Conservation (phyloP, 2,113 vertebrate species). For the Vulpes lagopus region DNA sequence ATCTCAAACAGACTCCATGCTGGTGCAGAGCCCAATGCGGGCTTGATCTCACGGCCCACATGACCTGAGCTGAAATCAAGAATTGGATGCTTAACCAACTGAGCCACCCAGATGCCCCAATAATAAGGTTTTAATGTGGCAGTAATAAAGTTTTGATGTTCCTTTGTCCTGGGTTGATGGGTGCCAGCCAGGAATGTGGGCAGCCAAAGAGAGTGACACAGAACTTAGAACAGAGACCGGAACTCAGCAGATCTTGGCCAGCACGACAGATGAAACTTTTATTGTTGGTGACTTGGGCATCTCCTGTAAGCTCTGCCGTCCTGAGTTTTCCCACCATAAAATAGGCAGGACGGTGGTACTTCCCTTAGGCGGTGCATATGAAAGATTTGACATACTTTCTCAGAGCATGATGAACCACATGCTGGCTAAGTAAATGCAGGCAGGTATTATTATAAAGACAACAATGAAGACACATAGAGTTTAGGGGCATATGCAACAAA, state of each 20-base stretch:
- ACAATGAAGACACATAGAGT: not conserved
- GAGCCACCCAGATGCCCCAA: not conserved
- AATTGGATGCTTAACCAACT: not conserved
- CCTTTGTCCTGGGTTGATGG: not conserved
- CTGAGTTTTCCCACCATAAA: not conserved
- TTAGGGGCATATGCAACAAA: rapidly evolving
- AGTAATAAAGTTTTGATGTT: not conserved
- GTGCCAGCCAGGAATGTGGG: not conserved
- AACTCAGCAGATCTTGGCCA: not conserved
- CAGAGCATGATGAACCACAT: rapidly evolving
- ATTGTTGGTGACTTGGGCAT: not conserved
- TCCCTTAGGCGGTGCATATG: rapidly evolving
- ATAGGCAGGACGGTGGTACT: not conserved
- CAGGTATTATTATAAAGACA: not conserved
- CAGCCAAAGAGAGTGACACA: rapidly evolving
- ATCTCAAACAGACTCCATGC: not conserved
- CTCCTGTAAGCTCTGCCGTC: not conserved
- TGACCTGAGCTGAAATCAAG: not conserved
- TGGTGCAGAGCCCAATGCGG: not conserved
- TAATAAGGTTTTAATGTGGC: too few species aligned
- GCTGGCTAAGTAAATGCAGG: not conserved
- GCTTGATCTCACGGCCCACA: not conserved
- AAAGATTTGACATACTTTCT: rapidly evolving
- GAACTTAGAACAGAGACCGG: not conserved
- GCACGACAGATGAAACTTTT: not conserved